Percentiles rank a stretch among this genome's conserved stretches.
Conservation (phyloP, 2,888 invertebrate species). For the Charanyca ferruginea region DNA sequence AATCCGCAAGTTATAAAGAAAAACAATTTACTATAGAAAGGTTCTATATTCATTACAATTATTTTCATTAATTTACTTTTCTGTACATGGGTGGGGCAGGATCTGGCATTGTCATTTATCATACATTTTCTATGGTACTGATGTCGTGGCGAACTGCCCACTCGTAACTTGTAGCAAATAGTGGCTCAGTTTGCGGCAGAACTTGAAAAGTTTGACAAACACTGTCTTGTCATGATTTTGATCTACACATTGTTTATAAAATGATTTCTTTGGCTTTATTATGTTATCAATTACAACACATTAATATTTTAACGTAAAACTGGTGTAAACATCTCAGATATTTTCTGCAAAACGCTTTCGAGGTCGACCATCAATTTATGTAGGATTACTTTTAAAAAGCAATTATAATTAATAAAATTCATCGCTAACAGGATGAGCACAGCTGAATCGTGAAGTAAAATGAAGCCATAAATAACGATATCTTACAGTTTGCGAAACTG, state of each 20-base stretch:
- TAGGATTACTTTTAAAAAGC: slow-evolving; percentile 48
- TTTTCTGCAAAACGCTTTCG: slow-evolving; percentile 33
- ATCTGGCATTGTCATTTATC: no score
- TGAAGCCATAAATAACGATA: slow-evolving; percentile 55
- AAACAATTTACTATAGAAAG: no score
- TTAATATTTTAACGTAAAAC: background rate
- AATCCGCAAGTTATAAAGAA: no score
- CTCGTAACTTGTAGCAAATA: no score
- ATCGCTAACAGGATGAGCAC: slow-evolving; percentile 38
- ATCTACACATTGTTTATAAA: background rate
- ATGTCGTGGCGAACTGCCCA: background rate
- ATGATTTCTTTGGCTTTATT: background rate
- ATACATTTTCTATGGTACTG: no score
- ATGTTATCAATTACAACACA: background rate
- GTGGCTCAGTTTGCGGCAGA: no score
- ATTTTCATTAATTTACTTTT: no score
- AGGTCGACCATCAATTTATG: slow-evolving; percentile 24
- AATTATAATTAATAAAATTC: slow-evolving; percentile 51
- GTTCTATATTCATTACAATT: no score
- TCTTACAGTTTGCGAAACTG: slow-evolving; percentile 27
- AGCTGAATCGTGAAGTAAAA: slow-evolving; percentile 41
- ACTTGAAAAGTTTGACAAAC: background rate
- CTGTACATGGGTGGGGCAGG: no score
- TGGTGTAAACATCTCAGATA: slow-evolving; percentile 16
- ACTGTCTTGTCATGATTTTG: background rate